Evolutionary conservation across 2,888 invertebrate species (phyloP), one percentile per base, ranked within the genome.

Genomic region (Zaprionus bogoriensis): DNA sequence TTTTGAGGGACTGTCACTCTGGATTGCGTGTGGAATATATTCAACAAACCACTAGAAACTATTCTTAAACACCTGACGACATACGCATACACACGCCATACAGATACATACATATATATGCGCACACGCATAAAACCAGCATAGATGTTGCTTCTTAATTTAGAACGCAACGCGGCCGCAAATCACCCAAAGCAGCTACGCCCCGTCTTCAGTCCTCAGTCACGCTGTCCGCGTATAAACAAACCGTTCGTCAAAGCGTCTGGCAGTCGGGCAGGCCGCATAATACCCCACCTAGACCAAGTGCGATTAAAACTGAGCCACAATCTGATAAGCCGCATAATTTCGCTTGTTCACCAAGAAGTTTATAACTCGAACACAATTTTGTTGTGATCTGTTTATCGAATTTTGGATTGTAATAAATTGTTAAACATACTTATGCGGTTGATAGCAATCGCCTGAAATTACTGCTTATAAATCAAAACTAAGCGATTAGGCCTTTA

Each of bases 1-100:
- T n/a, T n/a, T 57, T 71, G 71, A 64, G 55, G 71, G 67, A 71
- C 67, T 67, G 67, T 54, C 67, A 63, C 54, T 67, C 47, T 46
- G 73, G 69, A 69, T 62, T 66, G 59, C 46, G 41, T 65, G 57
- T 46, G 54, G 54, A 57, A 64, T 52, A 42, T 58, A 44, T 61
- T 68, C 61, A 74, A 58, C 65, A 74, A 74, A 66, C 51, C 77
- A 68, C 62, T 63, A 62, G 60, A 78, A 77, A 81, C 81, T 80
- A 80, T 80, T 80, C 79, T 80, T 77, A 76, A 77, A 75, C 80
- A 80, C 80, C 80, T 80, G 80, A 80, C 74, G 75, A 75, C 74
- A 79, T 68, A 78, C 57, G 72, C 46, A 59, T 28, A 52, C 27
- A 36, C 48, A n/a, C n/a, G n/a, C n/a, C n/a, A 22, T 46, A 46